A percentile compares a stretch with the other conserved stretches of the same genome.
Conservation (phyloP, 2,888 invertebrate species). For the Drosophila maculinotata region DNA sequence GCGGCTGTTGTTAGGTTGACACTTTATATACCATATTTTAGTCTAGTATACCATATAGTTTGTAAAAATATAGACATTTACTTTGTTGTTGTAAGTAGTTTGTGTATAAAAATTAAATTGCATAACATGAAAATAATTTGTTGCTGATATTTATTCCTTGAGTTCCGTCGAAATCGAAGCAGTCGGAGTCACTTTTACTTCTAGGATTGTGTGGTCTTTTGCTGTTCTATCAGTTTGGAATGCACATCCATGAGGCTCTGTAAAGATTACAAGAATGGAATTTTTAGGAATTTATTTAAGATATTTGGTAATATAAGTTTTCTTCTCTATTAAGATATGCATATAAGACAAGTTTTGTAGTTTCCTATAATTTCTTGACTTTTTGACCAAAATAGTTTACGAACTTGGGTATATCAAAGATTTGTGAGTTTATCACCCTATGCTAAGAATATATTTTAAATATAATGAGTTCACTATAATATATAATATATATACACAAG, state of each 20-base stretch:
- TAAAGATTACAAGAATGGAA: too few species aligned
- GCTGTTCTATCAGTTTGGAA: constrained; percentile 90
- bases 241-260: constrained; percentile 94
- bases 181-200: too few species aligned
- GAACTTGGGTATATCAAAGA: too few species aligned
- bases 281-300: background rate
- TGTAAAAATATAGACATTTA: constrained; percentile 15
- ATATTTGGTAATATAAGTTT: background rate
- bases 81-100: constrained; percentile 11
- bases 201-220: constrained; percentile 23
- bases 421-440: background rate
- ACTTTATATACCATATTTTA: background rate
- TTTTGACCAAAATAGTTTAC: too few species aligned
- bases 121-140: constrained; percentile 7
- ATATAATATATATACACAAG: background rate
- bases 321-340: too few species aligned
- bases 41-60: background rate
- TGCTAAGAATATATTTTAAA: background rate
- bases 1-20: constrained; percentile 2
- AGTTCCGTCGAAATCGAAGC: background rate
- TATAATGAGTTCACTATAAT: background rate
- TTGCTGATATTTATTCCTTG: constrained; percentile 3
- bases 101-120: constrained; percentile 22
- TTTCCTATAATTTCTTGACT: too few species aligned
- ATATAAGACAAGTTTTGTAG: too few species aligned